Conservation (phyloP, 2,113 vertebrate genomes). For the Connochaetes taurinus region DNA sequence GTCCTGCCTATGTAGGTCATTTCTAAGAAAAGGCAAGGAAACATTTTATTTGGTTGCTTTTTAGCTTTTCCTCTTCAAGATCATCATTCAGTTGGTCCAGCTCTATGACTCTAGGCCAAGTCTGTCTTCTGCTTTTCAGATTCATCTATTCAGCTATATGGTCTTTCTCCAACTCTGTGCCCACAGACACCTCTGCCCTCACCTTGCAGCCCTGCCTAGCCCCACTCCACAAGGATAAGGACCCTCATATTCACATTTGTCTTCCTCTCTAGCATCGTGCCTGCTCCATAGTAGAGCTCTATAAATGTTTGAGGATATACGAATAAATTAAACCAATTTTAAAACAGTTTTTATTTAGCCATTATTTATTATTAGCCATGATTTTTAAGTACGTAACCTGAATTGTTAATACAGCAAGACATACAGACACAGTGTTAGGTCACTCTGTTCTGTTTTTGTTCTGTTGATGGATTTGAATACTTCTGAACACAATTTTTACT, state of each 20-base stretch:
- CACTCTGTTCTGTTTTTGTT: background rate
- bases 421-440: background rate
- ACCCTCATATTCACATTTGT: background rate
- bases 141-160: background rate
- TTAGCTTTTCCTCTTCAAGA: conserved; percentile 32
- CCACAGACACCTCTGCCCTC: background rate
- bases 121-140: background rate
- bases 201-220: background rate
- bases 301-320: background rate
- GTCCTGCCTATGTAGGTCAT: conserved; percentile 15
- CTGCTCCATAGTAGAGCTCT: background rate
- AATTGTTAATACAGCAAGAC: background rate
- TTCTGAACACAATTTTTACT: conserved; percentile 21
- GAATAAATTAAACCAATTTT: background rate
- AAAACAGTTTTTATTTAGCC: background rate
- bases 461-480: background rate
- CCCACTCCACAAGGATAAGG: background rate
- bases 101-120: background rate
- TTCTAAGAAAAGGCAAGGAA: conserved; percentile 34
- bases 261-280: background rate
- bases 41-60: background rate
- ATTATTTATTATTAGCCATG: background rate
- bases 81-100: background rate
- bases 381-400: background rate
- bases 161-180: background rate